A percentile compares a stretch with the other conserved stretches of the same genome.
Conservation (phyloP, 1,140 invertebrate genomes). For the Macrosteles quadrilineatus region DNA sequence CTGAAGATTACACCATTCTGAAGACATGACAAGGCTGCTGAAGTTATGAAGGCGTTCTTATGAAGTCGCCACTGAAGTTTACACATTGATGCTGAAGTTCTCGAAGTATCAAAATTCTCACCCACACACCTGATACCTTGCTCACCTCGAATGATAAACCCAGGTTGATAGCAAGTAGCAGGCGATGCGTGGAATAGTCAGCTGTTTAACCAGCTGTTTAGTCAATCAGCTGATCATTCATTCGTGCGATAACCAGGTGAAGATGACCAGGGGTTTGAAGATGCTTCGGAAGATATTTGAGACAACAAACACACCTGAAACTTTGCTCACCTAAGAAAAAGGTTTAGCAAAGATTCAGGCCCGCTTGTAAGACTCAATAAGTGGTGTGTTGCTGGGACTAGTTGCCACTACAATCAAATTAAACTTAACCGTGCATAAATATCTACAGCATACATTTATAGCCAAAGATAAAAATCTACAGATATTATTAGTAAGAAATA, state of each 20-base stretch:
- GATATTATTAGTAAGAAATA: too few relatives aligned
- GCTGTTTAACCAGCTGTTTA: too few relatives aligned
- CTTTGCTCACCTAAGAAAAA: conserved; percentile 43
- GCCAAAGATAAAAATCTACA: too few relatives aligned
- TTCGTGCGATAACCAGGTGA: background rate
- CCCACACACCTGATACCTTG: conserved; percentile 46
- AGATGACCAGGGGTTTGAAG: background rate
- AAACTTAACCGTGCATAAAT: too few relatives aligned
- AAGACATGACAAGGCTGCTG: too few relatives aligned
- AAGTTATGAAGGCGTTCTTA: too few relatives aligned
- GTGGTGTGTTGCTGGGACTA: too few relatives aligned
- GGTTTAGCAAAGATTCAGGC: conserved; percentile 45
- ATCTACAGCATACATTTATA: too few relatives aligned
- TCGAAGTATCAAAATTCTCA: conserved; percentile 37
- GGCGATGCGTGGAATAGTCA: conserved; percentile 42
- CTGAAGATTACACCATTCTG: too few relatives aligned
- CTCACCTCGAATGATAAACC: conserved; percentile 40
- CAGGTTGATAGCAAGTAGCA: conserved; percentile 44
- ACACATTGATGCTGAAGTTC: too few relatives aligned
- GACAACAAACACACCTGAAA: conserved; percentile 43
- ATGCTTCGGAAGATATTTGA: background rate
- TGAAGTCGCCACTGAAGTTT: too few relatives aligned
- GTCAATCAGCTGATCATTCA: background rate
- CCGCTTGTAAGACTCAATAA: conserved; percentile 5
- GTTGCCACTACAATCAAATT: too few relatives aligned